Percentiles rank a stretch among this genome's conserved stretches.
These are phyloP conservation scores for Paedocypris sp. DNA, from an alignment of 2,113 vertebrate genomes.

Conservation along the genomic window DNA sequence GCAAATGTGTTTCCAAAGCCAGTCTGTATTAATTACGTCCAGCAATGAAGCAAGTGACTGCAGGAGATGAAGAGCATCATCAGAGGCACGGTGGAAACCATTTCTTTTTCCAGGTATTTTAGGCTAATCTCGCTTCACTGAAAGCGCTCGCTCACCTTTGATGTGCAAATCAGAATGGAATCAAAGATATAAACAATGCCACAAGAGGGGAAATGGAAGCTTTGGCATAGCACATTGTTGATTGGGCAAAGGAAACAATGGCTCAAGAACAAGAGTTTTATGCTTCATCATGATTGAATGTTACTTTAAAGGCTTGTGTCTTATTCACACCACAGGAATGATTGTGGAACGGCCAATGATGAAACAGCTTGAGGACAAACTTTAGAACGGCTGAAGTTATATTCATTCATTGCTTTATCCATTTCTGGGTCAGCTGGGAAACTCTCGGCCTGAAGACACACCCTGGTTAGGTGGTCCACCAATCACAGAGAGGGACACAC, in stretches of 20 bases:
- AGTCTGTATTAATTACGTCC: slow-evolving; percentile 34
- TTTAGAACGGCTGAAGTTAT: no score
- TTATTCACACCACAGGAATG: background rate
- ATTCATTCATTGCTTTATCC: no score
- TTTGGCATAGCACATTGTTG: slow-evolving; percentile 8
- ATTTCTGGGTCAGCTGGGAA: no score
- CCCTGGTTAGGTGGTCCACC: no score
- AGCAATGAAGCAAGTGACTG: slow-evolving; percentile 44
- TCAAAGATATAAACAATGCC: slow-evolving; percentile 36
- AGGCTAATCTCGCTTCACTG: slow-evolving; percentile 51
- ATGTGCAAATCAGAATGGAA: slow-evolving; percentile 49
- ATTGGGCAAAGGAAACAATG: slow-evolving; percentile 1
- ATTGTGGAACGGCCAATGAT: no score
- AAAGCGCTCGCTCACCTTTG: slow-evolving; percentile 47
- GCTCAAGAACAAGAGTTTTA: background rate
- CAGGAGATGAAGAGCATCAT: slow-evolving; percentile 38
- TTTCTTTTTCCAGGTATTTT: slow-evolving; percentile 46
- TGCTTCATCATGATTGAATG: background rate
- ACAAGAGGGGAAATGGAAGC: slow-evolving; percentile 22
- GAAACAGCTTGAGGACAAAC: no score
- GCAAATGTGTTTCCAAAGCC: slow-evolving; percentile 5
- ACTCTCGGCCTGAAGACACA: no score
- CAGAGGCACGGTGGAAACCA: slow-evolving; percentile 40
- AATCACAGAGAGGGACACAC: no score
- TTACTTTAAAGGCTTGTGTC: background rate